Evolutionary conservation across 2,888 invertebrate genomes (phyloP).

Genomic region (Dolichopus griseipennis): DNA sequence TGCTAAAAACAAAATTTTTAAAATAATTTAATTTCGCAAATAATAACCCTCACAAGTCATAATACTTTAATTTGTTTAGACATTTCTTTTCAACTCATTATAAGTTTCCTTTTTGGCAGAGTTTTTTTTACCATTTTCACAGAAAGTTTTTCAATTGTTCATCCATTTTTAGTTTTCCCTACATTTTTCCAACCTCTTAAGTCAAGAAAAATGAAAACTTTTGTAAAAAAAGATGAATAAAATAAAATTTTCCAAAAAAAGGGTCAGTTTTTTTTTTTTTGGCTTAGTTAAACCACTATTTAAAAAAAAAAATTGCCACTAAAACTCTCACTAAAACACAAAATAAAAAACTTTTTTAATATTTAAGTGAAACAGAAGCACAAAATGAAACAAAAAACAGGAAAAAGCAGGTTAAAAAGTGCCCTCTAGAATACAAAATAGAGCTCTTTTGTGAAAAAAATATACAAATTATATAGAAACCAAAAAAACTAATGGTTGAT

Average conservation of each 20-base stretch:
- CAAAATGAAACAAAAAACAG: no score
- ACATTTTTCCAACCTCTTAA: no score
- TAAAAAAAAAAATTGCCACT: neutral
- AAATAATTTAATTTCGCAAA: no score
- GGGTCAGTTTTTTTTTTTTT: neutral
- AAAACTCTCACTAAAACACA: neutral
- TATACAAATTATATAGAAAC: no score
- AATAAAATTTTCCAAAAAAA: neutral
- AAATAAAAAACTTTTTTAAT: conserved; percentile 2
- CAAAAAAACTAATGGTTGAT: neutral
- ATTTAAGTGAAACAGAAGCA: neutral
- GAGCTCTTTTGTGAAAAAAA: neutral
- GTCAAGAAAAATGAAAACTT: neutral
- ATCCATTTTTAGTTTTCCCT: no score
- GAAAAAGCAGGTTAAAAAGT: neutral
- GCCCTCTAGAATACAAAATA: neutral
- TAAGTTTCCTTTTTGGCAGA: no score
- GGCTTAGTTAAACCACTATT: neutral
- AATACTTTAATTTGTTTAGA: no score
- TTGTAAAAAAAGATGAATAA: neutral
- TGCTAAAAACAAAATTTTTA: no score
- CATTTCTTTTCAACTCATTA: no score
- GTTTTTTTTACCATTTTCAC: no score
- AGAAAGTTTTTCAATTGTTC: no score
- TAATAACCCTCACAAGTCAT: no score